Conservation (phyloP, 2,113 vertebrate genomes). For the Seriola rivoliana region DNA sequence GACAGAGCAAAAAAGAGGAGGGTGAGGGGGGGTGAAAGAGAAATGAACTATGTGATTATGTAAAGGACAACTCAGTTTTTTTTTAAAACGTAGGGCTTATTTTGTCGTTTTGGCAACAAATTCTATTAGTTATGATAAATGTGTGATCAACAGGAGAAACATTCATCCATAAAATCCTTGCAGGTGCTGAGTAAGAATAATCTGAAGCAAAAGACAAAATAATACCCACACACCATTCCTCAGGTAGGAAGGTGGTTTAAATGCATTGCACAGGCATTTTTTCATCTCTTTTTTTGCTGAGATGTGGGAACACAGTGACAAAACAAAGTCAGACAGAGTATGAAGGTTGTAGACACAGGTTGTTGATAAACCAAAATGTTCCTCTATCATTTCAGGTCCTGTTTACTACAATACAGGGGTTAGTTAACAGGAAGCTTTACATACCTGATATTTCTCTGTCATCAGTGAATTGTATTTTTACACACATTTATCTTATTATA, state of each 20-base stretch:
- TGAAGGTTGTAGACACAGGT: background rate
- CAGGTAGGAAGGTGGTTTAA: too few relatives aligned
- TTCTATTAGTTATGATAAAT: background rate
- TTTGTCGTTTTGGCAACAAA: background rate
- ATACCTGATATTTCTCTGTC: background rate
- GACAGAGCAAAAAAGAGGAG: background rate
- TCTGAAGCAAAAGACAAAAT: background rate
- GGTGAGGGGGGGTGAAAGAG: background rate
- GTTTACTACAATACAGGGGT: too few relatives aligned
- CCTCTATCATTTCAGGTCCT: too few relatives aligned
- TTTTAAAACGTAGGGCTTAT: background rate
- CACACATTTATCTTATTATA: too few relatives aligned
- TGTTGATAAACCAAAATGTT: too few relatives aligned
- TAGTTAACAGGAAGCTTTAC: too few relatives aligned
- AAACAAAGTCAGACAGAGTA: background rate
- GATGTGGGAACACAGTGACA: background rate
- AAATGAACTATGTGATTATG: constrained; percentile 8
- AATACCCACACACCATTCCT: background rate
- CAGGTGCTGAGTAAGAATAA: background rate
- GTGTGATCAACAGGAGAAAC: background rate
- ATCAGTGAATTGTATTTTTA: background rate
- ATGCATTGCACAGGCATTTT: background rate
- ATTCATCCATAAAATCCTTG: background rate
- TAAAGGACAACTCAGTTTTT: constrained; percentile 2
- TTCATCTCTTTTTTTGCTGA: background rate